A percentile compares a stretch with the other conserved stretches of the same genome.
These are phyloP conservation scores for Pitangus sulphuratus DNA, from an alignment of 2,797 vertebrate species.

Conservation along the genomic window DNA sequence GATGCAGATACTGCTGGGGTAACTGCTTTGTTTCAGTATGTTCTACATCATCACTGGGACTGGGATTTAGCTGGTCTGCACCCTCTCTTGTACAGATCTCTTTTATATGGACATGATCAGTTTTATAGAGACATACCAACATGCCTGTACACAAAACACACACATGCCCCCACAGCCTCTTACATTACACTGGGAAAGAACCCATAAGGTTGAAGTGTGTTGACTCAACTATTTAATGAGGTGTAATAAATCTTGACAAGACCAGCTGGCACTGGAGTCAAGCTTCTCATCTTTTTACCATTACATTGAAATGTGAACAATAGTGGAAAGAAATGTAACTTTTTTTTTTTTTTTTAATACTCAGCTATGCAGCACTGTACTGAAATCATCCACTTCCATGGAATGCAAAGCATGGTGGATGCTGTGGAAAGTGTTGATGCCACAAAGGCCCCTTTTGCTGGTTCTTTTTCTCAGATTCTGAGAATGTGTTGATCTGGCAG, in stretches of 20 bases:
- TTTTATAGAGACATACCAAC: background rate
- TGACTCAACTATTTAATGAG: conserved; percentile 63
- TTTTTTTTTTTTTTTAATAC: background rate
- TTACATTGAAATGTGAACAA: conserved; percentile 46
- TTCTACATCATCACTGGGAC: background rate
- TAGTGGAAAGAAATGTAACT: conserved; percentile 45
- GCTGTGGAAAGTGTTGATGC: background rate
- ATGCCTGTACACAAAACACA: conserved; percentile 17
- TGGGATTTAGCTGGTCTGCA: background rate
- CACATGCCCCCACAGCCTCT: background rate
- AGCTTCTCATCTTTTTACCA: conserved; percentile 56
- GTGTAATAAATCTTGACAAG: conserved; percentile 66
- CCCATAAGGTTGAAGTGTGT: background rate
- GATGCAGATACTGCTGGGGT: background rate
- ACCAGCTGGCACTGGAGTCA: conserved; percentile 33
- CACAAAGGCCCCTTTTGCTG: background rate
- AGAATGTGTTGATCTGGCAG: background rate
- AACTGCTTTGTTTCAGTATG: background rate
- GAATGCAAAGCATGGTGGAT: background rate
- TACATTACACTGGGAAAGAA: background rate
- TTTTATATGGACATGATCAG: background rate
- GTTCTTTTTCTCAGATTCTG: conserved; percentile 17
- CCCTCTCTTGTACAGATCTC: background rate
- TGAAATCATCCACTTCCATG: conserved; percentile 18
- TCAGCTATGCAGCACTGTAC: background rate